Evolutionary conservation across 2,113 vertebrate genomes (phyloP).

Genomic region (Crotalus viridis): DNA sequence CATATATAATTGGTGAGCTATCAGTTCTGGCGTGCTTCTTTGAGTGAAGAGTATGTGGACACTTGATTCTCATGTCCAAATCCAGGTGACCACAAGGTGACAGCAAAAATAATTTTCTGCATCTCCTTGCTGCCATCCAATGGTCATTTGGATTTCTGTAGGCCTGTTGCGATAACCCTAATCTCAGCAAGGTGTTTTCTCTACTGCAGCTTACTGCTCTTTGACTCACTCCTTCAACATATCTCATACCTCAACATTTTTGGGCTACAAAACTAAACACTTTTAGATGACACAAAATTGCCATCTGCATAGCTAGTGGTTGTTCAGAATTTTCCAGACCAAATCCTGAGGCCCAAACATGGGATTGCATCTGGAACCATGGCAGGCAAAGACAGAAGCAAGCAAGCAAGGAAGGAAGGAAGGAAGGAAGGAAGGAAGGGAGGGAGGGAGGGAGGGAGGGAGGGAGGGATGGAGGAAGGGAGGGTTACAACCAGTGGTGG

Average conservation of each 20-base stretch:
- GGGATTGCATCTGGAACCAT: not conserved
- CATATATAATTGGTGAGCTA: not conserved
- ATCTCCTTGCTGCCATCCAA: not conserved
- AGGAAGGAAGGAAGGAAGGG: not conserved
- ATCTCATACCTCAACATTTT: not conserved
- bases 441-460: too few relatives aligned
- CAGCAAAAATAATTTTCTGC: not conserved
- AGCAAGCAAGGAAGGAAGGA: not conserved
- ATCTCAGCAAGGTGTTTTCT: not conserved
- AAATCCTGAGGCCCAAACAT: not conserved
- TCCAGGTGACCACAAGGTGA: not conserved
- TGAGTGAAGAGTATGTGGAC: not conserved
- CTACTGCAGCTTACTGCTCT: not conserved
- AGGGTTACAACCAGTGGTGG: not conserved
- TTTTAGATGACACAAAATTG: not conserved
- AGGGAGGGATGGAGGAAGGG: not conserved
- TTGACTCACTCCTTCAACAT: not conserved
- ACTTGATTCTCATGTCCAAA: not conserved
- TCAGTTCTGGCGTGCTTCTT: not conserved
- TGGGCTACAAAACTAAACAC: not conserved
- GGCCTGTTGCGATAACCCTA: not conserved
- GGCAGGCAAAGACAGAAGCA: not conserved
- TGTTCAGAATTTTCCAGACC: not conserved
- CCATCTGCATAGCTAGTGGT: not conserved
- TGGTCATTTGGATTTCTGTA: not conserved